Percentiles rank a stretch among this genome's conserved stretches.
Conservation (phyloP, 2,113 vertebrate species). For the Python bivittatus region DNA sequence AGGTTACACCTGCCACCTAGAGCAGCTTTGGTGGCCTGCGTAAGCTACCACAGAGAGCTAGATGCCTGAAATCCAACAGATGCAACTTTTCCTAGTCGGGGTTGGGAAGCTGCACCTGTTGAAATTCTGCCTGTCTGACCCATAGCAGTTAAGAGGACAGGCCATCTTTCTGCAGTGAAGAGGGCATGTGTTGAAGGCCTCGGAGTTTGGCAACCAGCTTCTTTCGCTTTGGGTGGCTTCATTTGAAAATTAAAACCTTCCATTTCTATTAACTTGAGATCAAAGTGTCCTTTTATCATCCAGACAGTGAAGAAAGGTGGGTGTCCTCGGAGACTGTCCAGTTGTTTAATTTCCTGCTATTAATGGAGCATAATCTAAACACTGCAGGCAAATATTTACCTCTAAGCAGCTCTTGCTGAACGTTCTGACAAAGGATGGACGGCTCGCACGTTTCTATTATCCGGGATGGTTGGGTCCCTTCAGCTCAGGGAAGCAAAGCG, state of each 20-base stretch:
- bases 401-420: background rate
- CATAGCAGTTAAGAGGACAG: background rate
- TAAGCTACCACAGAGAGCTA: background rate
- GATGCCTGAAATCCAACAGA: background rate
- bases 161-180: no score
- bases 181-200: no score
- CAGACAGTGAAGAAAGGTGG: conserved; percentile 27
- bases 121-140: background rate
- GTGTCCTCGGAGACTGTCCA: background rate
- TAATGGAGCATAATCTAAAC: conserved; percentile 48
- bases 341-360: conserved; percentile 42
- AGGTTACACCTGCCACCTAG: background rate
- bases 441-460: background rate
- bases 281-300: conserved; percentile 17
- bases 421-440: background rate
- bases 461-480: conserved; percentile 4
- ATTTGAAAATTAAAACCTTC: background rate
- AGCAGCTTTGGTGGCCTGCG: fast-evolving
- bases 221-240: background rate
- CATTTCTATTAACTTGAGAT: background rate
- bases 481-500: background rate
- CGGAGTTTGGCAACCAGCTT: background rate
- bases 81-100: no score
- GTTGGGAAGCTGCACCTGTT: background rate
- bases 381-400: conserved; percentile 42